phyloP scores from a whole-genome alignment of 2,888 invertebrate species.

The Pristionchus arcanus region DNA sequence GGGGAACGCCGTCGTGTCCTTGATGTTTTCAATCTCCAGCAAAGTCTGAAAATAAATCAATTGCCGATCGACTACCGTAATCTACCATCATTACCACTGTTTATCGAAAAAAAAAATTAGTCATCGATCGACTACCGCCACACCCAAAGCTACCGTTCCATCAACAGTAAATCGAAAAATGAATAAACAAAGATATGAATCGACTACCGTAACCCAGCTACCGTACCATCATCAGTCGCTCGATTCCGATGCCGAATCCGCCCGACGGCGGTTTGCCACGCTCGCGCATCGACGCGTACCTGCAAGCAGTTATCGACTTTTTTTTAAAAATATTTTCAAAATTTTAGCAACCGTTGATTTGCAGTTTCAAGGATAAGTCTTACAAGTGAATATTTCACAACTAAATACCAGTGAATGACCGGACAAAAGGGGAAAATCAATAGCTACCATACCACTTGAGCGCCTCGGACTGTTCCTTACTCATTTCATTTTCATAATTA shows the following conservation, averaged over 20 bases:
- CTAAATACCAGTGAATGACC: too few relatives aligned
- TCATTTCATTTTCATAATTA: too few relatives aligned
- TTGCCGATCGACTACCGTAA: neutral
- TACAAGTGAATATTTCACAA: too few relatives aligned
- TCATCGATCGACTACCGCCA: neutral
- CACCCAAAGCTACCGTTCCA: too few relatives aligned
- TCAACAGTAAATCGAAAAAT: too few relatives aligned
- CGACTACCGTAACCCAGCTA: too few relatives aligned
- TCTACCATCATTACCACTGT: neutral
- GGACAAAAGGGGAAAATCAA: too few relatives aligned
- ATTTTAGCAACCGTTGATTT: neutral
- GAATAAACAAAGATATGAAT: too few relatives aligned
- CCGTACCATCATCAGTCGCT: constrained; percentile 87
- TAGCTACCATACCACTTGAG: too few relatives aligned
- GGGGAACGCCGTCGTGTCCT: constrained; percentile 95
- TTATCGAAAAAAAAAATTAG: too few relatives aligned
- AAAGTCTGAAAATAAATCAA: constrained; percentile 82
- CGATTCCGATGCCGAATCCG: constrained; percentile 97
- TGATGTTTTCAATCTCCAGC: constrained; percentile 90
- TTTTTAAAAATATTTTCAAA: neutral
- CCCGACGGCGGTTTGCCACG: constrained; percentile 93
- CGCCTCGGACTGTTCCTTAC: too few relatives aligned
- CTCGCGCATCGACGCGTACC: constrained; percentile 83
- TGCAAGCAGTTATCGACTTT: too few relatives aligned
- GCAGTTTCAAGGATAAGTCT: neutral